Evolutionary conservation across 2,888 invertebrate species (phyloP).

Genomic region (Notocelia uddmanniana): DNA sequence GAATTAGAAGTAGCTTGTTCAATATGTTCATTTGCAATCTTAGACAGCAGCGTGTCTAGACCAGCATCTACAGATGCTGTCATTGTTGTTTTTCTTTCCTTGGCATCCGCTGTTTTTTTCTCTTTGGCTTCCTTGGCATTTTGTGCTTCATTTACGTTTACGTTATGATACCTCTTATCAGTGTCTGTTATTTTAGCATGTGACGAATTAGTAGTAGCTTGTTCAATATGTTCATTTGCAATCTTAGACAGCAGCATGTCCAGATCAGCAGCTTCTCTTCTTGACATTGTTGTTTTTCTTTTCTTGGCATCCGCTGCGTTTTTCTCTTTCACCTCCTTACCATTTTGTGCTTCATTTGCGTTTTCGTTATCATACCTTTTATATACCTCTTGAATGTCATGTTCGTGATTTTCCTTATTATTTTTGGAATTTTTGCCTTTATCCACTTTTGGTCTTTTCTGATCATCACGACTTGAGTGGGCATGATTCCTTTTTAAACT

Average conservation of each 20-base stretch:
- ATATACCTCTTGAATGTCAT: neutral
- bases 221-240: neutral
- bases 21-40: neutral
- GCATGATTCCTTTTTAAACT: neutral
- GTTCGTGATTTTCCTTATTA: conserved; percentile 2
- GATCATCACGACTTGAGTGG: neutral
- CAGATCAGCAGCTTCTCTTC: too few relatives aligned
- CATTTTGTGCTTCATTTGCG: neutral
- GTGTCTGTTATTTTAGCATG: neutral
- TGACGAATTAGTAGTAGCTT: neutral
- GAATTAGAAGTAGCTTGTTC: too few relatives aligned
- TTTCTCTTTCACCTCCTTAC: neutral
- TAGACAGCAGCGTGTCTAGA: too few relatives aligned
- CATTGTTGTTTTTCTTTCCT: conserved; percentile 1
- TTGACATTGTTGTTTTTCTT: neutral
- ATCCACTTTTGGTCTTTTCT: neutral
- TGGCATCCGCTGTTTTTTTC: neutral
- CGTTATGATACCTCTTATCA: neutral
- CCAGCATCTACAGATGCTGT: neutral
- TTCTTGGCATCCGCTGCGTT: too few relatives aligned
- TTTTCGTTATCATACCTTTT: neutral
- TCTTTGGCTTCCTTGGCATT: neutral
- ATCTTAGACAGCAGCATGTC: too few relatives aligned
- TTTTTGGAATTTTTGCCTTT: too few relatives aligned
- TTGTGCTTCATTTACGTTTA: neutral